Percentiles rank a stretch among this genome's conserved stretches.
Conservation (phyloP, 2,797 vertebrate genomes). For the Chiroxiphia lanceolata region DNA sequence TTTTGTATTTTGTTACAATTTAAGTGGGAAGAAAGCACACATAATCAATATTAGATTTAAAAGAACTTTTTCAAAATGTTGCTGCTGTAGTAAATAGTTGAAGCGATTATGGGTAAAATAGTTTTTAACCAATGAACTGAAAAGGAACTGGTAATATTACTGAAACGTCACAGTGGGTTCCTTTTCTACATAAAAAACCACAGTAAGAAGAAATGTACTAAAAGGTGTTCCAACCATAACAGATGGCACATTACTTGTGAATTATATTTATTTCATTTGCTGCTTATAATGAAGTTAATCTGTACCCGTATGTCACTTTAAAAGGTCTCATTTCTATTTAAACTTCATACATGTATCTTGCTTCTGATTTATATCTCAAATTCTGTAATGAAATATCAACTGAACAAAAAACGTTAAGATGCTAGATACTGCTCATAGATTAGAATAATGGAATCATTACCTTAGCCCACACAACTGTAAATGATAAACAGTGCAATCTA, state of each 20-base stretch:
- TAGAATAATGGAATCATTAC: constrained; percentile 84
- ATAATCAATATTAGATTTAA: constrained; percentile 66
- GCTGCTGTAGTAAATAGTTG: constrained; percentile 49
- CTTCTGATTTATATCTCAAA: constrained; percentile 71
- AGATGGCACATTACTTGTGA: constrained; percentile 72
- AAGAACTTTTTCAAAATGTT: constrained; percentile 56
- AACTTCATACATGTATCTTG: constrained; percentile 63
- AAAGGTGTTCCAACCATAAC: constrained; percentile 69
- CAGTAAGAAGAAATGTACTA: constrained; percentile 46
- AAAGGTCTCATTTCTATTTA: constrained; percentile 74
- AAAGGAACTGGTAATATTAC: constrained; percentile 46
- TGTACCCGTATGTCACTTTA: constrained; percentile 70
- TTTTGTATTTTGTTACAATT: constrained; percentile 68
- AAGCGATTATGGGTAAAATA: constrained; percentile 56
- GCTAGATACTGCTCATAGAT: constrained; percentile 64
- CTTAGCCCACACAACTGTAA: constrained; percentile 76
- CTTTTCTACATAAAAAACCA: constrained; percentile 53
- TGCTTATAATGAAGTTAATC: constrained; percentile 72
- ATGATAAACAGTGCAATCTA: constrained; percentile 82
- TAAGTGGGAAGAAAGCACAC: constrained; percentile 64
- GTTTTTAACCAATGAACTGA: constrained; percentile 66
- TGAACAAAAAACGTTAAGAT: constrained; percentile 68
- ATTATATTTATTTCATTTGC: constrained; percentile 72
- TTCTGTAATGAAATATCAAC: constrained; percentile 71
- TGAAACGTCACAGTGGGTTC: constrained; percentile 52